Evolutionary conservation across 2,888 invertebrate genomes (phyloP).

Genomic region (Cephus spinipes): DNA sequence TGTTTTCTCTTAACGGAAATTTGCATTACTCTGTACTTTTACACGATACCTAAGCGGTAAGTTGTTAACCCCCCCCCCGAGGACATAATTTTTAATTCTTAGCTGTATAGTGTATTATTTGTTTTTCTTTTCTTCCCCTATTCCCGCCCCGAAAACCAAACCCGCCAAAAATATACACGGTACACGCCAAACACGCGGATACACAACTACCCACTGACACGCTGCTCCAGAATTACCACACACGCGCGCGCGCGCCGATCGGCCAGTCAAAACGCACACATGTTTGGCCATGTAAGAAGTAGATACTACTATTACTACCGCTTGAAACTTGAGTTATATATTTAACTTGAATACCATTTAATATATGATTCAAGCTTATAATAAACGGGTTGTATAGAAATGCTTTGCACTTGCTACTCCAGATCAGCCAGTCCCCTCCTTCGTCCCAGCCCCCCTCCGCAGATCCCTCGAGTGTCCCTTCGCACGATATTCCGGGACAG

Average conservation of each 20-base stretch:
- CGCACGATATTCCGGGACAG: no score
- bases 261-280: slow-evolving; percentile 14
- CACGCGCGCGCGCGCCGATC: slow-evolving; percentile 28
- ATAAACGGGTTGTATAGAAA: slow-evolving; percentile 63
- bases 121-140: slow-evolving; percentile 23
- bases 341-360: slow-evolving; percentile 58
- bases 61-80: slow-evolving; percentile 7
- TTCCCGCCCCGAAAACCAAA: no score
- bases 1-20: neutral
- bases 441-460: neutral
- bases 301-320: slow-evolving; percentile 18
- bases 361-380: slow-evolving; percentile 63
- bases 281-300: slow-evolving; percentile 23
- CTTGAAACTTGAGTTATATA: slow-evolving; percentile 58
- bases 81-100: slow-evolving; percentile 31
- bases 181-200: neutral
- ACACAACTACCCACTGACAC: no score
- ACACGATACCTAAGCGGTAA: slow-evolving; percentile 17
- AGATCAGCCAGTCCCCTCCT: neutral
- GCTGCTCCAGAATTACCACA: neutral
- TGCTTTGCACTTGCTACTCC: neutral
- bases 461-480: no score
- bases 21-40: slow-evolving; percentile 26
- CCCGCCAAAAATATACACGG: no score
- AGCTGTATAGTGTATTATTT: slow-evolving; percentile 46